Evolutionary conservation across 2,113 vertebrate genomes (phyloP), one percentile per base, ranked within the genome.

Genomic region (Odontophorus gujanensis): DNA sequence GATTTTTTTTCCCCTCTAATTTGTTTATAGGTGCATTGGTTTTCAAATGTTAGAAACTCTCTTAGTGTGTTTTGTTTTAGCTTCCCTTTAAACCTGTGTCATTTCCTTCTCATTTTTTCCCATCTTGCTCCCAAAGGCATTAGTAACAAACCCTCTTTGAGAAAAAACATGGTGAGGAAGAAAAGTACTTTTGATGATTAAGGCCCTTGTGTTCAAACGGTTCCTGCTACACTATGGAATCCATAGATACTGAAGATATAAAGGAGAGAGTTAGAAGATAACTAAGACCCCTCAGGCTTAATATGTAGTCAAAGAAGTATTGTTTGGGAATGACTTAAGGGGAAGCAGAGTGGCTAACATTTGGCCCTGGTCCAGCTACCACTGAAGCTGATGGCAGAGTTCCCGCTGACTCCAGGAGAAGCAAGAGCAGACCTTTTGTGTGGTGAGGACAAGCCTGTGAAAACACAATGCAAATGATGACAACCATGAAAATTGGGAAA

Each of bases 181-280:
- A 95, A 93, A 95, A 92, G 92, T 90, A 90, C 85, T 95, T 97
- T 94, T 95, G 85, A 95, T 93, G 85, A 93, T 90, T 95, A 92
- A 95, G 82, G 22, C 36, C 53, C 77, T 67, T 95, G 94, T 95
- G 89, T 94, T 97, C 90, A 66, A 85, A 73, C 85, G 34, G 85
- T 95, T 97, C 92, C 93, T 95, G 96, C 85, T 81, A 58, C 69
- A 84, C 88, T 95, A 72, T 95, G 81, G 85, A 94, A 94, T 92
- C 93, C 88, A 90, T 92, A 96, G 95, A 96, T 92, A 93, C 76
- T 58, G 77, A 48, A 76, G 80, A 81, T 95, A 93, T 65, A 91
- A 95, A 94, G 88, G 73, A 95, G 65, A 79, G 80, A 32, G 85
- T 72, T 84, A 93, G 85, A 62, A 95, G 95, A 95, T 97, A 96